Base-by-base conservation (phyloP, 2,888 invertebrate species). In the Carpatolechia fugitivella region DNA sequence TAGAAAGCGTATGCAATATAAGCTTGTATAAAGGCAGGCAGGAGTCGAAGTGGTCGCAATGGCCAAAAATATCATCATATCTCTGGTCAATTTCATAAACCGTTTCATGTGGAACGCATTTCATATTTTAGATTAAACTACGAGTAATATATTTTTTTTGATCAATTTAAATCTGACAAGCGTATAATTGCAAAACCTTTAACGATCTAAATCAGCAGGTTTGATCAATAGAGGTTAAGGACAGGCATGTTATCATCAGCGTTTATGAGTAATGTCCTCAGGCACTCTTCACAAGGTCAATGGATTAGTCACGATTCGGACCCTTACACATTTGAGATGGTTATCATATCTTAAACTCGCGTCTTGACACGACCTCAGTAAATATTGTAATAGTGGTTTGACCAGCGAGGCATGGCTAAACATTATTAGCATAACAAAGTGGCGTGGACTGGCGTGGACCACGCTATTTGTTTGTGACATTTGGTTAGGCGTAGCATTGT, bases 331-430 rank as follows among this genome's bases (percentile, higher is more conserved):
- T 36, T 18, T 20, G 20, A 36, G 13, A 50, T 50, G n/a, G 33
- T 33, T 36, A 50, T 38, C 38, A 38, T 29, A 41, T 53, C 35
- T n/a, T 36, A 53, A 41, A 56, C 44, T 53, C 30, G 48, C 40
- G 46, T 52, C 47, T 16, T 38, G 18, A 24, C 30, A 31, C 18
- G 46, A 51, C 47, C 51, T 52, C 18, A 48, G 48, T 50, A 53
- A 48, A 56, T 56, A 56, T 53, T 56, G 49, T 20, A 18, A 30
- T 40, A 11, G 16, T 29, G n/a, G 44, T 56, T 49, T n/a, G 36
- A 29, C 48, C 30, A 48, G 38, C 44, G 47, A 47, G 38, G 24
- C 38, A 50, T 29, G 38, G 50, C 38, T 38, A 50, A 50, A 50
- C 20, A 50, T 41, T 49, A 53, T 44, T 52, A 52, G 5, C 52